Evolutionary conservation across 2,888 invertebrate species (phyloP).

Genomic region (Gortyna flavago): DNA sequence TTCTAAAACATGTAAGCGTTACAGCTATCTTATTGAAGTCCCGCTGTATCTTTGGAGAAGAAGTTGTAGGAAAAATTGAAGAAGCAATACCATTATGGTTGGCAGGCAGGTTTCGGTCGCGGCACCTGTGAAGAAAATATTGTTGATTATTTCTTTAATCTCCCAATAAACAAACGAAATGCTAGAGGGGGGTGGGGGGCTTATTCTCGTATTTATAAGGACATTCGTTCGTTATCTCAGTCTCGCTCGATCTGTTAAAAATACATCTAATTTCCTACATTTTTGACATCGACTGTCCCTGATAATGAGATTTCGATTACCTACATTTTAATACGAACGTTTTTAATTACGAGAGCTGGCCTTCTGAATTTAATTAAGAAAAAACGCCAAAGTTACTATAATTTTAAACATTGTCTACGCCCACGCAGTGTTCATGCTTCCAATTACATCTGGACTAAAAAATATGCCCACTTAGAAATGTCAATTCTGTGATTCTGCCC

Average conservation of each 20-base stretch:
- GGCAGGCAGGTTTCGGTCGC: constrained; percentile 83
- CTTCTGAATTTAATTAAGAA: background rate
- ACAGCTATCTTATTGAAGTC: constrained; percentile 85
- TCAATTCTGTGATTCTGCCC: background rate
- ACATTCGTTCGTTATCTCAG: background rate
- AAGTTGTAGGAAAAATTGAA: constrained; percentile 82
- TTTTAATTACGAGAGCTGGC: background rate
- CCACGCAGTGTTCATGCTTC: no score
- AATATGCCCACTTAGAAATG: background rate
- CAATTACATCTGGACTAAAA: background rate
- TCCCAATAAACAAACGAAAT: background rate
- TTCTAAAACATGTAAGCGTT: constrained; percentile 33
- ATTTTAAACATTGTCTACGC: no score
- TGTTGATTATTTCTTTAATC: background rate
- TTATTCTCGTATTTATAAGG: background rate
- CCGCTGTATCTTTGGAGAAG: constrained; percentile 81
- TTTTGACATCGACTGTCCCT: background rate
- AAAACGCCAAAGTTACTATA: background rate
- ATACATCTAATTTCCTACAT: background rate
- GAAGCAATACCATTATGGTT: constrained; percentile 80
- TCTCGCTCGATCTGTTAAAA: background rate
- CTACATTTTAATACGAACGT: background rate
- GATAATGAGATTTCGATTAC: background rate
- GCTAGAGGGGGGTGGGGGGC: background rate
- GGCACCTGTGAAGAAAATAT: constrained; percentile 73